These are phyloP conservation scores for Solenopsis invicta DNA, from an alignment of 1,140 invertebrate species.

Conservation along the genomic window DNA sequence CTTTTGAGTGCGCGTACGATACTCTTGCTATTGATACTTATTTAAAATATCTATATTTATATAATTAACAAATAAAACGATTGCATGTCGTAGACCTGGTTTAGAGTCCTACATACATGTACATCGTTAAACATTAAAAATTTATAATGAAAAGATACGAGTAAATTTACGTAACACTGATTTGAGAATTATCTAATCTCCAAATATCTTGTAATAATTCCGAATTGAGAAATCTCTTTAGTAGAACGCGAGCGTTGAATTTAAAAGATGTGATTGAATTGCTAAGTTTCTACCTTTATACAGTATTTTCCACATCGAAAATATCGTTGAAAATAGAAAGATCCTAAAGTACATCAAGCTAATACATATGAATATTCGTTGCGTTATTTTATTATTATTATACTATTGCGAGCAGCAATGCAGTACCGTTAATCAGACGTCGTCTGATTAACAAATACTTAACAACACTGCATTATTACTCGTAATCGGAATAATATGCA, in stretches of 20 bases:
- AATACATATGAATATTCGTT: too few species aligned
- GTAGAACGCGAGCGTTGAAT: not conserved
- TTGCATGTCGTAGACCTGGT: too few species aligned
- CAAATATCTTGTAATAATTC: not conserved
- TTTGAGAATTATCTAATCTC: not conserved
- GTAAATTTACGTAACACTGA: not conserved
- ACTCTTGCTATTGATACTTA: not conserved
- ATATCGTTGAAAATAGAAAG: not conserved
- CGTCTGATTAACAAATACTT: not conserved
- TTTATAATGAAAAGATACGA: too few species aligned
- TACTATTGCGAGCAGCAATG: too few species aligned
- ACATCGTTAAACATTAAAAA: too few species aligned
- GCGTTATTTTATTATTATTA: too few species aligned
- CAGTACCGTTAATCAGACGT: constrained; percentile 1
- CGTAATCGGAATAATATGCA: not conserved
- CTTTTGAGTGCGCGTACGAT: not conserved
- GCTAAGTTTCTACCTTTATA: not conserved
- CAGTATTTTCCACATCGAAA: constrained; percentile 1
- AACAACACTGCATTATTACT: not conserved
- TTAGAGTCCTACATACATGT: not conserved
- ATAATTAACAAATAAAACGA: too few species aligned
- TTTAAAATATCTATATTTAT: too few species aligned
- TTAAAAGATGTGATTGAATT: constrained; percentile 36
- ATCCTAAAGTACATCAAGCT: not conserved
- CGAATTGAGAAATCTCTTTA: not conserved